phyloP scores from a whole-genome alignment of 2,888 invertebrate species.

The Seira sanloemensis region DNA sequence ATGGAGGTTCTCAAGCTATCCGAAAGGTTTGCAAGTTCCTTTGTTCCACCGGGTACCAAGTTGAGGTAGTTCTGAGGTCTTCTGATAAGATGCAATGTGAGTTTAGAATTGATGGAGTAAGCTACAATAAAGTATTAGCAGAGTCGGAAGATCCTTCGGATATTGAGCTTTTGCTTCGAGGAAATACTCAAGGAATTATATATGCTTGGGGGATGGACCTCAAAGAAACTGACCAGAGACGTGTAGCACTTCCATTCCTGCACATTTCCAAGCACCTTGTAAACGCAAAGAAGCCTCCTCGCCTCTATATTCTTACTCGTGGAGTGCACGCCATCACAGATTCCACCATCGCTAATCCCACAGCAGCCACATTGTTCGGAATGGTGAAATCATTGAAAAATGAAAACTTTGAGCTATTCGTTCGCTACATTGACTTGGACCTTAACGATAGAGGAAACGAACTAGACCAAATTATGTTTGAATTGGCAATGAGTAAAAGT shows the following conservation, averaged over 20 bases:
- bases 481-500: background rate
- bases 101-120: background rate
- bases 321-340: background rate
- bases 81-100: background rate
- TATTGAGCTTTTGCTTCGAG: background rate
- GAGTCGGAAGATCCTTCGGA: background rate
- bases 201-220: constrained; percentile 27
- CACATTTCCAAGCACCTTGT: constrained; percentile 15
- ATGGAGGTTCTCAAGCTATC: background rate
- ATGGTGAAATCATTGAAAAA: constrained; percentile 29
- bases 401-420: background rate
- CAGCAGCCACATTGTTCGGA: background rate
- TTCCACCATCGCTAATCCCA: background rate
- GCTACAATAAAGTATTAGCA: no score
- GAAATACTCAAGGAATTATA: background rate
- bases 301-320: constrained; percentile 8
- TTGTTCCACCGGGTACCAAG: background rate
- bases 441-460: background rate
- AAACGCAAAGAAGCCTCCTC: background rate
- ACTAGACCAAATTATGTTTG: background rate
- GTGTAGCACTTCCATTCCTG: constrained; percentile 27
- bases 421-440: constrained; percentile 23
- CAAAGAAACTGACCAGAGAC: background rate
- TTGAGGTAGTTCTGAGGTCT: background rate
- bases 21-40: background rate